Percentiles rank a stretch among this genome's conserved stretches.
phyloP scores from a whole-genome alignment of 1,140 invertebrate species.

The Drosophila biarmipes region DNA sequence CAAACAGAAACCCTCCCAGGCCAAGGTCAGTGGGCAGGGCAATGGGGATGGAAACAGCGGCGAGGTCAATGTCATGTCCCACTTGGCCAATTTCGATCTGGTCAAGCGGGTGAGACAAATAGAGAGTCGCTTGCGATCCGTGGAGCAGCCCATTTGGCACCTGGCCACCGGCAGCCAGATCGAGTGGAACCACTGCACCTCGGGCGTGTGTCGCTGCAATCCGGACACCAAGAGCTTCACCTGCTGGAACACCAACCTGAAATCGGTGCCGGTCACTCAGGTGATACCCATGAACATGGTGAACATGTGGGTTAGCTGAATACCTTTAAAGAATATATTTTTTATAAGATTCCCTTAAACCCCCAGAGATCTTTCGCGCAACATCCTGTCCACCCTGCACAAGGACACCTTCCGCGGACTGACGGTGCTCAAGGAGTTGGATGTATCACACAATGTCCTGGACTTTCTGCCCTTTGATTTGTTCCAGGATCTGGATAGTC shows the following conservation, averaged over 20 bases:
- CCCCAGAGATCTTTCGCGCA: conserved; percentile 90
- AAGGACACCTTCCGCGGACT: conserved; percentile 90
- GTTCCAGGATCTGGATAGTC: conserved; percentile 89
- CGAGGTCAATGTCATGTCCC: conserved; percentile 48
- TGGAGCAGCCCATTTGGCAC: conserved; percentile 92
- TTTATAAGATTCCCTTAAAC: no score
- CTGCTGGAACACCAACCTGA: conserved; percentile 89
- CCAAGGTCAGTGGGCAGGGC: neutral
- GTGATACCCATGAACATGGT: conserved; percentile 89
- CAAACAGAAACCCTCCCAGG: neutral
- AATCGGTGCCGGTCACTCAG: conserved; percentile 88
- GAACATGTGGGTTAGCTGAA: conserved; percentile 86
- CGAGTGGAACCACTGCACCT: conserved; percentile 90
- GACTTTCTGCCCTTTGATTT: conserved; percentile 90
- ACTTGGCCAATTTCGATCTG: conserved; percentile 53
- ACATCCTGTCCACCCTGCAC: conserved; percentile 89
- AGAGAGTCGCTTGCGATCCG: conserved; percentile 88
- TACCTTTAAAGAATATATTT: neutral
- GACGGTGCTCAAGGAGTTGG: conserved; percentile 89
- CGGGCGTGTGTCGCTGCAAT: conserved; percentile 87
- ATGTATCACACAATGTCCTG: conserved; percentile 91
- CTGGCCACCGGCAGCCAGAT: conserved; percentile 86
- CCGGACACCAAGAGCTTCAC: conserved; percentile 88
- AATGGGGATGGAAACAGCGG: conserved; percentile 15
- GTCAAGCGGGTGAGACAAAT: conserved; percentile 85